A percentile compares a stretch with the other conserved stretches of the same genome.
These are phyloP conservation scores for Tinea pellionella DNA, from an alignment of 2,888 invertebrate species.

Conservation along the genomic window DNA sequence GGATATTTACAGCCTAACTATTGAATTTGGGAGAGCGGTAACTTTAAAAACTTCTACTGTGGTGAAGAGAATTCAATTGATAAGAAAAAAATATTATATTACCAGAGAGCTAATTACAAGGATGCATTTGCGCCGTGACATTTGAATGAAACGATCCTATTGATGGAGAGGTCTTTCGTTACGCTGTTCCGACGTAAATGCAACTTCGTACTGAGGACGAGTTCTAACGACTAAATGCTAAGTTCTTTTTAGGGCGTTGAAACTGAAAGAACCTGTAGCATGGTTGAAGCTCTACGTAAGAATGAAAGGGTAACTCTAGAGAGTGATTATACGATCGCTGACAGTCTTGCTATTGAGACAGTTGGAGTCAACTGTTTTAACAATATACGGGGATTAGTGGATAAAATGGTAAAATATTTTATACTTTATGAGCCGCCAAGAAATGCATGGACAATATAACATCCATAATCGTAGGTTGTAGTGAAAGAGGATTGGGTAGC, in stretches of 20 bases:
- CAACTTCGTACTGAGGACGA: too few species aligned
- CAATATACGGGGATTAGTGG: conserved; percentile 44
- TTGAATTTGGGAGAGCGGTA: neutral
- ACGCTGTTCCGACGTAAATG: too few species aligned
- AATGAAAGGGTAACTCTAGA: conserved; percentile 77
- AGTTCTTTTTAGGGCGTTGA: conserved; percentile 43
- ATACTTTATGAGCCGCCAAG: neutral
- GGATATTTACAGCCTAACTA: neutral
- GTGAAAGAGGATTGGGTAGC: conserved; percentile 89
- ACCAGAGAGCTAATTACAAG: too few species aligned
- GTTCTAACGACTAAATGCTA: too few species aligned
- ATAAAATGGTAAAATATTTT: conserved; percentile 59
- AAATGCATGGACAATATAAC: neutral
- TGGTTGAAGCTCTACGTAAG: conserved; percentile 63
- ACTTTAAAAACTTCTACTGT: too few species aligned
- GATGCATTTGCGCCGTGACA: too few species aligned
- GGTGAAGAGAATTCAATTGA: too few species aligned
- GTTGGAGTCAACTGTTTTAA: conserved; percentile 54
- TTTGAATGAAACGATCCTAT: too few species aligned
- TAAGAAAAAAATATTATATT: too few species aligned
- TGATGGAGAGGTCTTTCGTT: too few species aligned
- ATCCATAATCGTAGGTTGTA: conserved; percentile 61
- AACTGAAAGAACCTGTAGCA: conserved; percentile 49
- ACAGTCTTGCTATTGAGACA: conserved; percentile 72
- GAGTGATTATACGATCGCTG: conserved; percentile 80